Base-by-base conservation (phyloP, 1,140 invertebrate species). In the Anastrepha obliqua region DNA sequence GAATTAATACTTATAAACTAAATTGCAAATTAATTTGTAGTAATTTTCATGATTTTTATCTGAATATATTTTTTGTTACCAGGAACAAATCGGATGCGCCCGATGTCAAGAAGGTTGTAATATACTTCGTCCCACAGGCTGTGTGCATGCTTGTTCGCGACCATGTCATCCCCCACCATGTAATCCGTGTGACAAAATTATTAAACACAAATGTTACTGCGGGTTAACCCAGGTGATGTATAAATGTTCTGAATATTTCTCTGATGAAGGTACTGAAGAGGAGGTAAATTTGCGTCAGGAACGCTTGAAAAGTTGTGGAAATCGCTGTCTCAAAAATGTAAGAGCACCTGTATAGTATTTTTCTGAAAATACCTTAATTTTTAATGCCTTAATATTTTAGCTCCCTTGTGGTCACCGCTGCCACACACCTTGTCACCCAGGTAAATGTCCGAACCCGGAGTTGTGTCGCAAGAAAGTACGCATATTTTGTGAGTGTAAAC, bases 251-350 rank as follows among this genome's bases (percentile, higher is more conserved):
- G 95, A 96, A 89, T 95, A 97, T 90, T 95, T 94, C 8, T 92
- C 93, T 15, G 93, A 95, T 3, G 94, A 93, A 5, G 88, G 89
- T 6, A 91, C 95, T 55, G 95, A 94, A 55, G 93, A 94, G 65
- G 91, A 91, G 39, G 89, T 90, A 8, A 17, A 93, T 59, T 93
- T 94, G 89, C 88, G 78, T 0, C 89, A 89, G 1, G 94, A 88
- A 13, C 88, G 89, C 81, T 85, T 91, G 17, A 86, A 87, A 20
- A 91, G 89, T 55, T 90, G 91, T 60, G 91, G 89, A n/a, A 97
- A 97, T 92, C 97, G 97, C 88, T 99, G 98, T 92, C 96, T 97
- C 2, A 97, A 96, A 94, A 96, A 95, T 94, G 97, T 97, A 94
- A 95, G 93, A 94, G 88, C 85, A 58, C n/a, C 11, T 70, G 64